These are phyloP conservation scores for Torymus texanus DNA, from an alignment of 2,888 invertebrate species.

Conservation along the genomic window DNA sequence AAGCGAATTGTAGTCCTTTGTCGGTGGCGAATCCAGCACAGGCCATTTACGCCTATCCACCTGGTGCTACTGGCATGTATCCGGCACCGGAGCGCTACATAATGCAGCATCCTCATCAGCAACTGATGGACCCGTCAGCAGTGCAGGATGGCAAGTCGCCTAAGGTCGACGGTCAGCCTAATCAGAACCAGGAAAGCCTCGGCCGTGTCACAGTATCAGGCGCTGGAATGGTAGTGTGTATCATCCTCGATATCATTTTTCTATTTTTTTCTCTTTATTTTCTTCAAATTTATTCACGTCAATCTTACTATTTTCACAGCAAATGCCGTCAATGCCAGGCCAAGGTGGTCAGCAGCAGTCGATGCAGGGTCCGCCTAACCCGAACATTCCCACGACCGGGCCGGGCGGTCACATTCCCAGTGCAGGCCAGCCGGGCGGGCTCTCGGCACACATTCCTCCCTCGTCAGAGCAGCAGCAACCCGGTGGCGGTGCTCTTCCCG, in stretches of 20 bases:
- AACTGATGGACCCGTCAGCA: slow-evolving; percentile 65
- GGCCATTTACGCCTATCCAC: slow-evolving; percentile 66
- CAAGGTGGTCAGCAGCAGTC: slow-evolving; percentile 40
- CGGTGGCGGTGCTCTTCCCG: neutral
- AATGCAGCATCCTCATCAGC: slow-evolving; percentile 60
- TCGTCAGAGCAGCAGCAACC: slow-evolving; percentile 39
- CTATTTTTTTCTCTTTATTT: neutral
- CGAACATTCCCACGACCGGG: neutral
- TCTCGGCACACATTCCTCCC: slow-evolving; percentile 20
- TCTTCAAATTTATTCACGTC: slow-evolving; percentile 46
- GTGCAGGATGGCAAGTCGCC: slow-evolving; percentile 59
- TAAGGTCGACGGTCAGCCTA: slow-evolving; percentile 44
- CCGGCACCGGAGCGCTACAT: slow-evolving; percentile 64
- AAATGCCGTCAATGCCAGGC: slow-evolving; percentile 35
- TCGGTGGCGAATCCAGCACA: slow-evolving; percentile 69
- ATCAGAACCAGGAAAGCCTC: slow-evolving; percentile 66
- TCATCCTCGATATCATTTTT: too few species aligned
- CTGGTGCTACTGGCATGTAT: slow-evolving; percentile 39
- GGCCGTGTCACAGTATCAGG: slow-evolving; percentile 66
- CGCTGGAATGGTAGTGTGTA: slow-evolving; percentile 67
- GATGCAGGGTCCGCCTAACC: slow-evolving; percentile 21
- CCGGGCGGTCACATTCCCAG: slow-evolving; percentile 12
- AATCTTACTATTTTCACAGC: slow-evolving; percentile 15
- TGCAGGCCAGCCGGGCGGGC: slow-evolving; percentile 8
- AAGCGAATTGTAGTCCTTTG: slow-evolving; percentile 64